Evolutionary conservation across 2,888 invertebrate species (phyloP).

Genomic region (Polydrusus cervinus): DNA sequence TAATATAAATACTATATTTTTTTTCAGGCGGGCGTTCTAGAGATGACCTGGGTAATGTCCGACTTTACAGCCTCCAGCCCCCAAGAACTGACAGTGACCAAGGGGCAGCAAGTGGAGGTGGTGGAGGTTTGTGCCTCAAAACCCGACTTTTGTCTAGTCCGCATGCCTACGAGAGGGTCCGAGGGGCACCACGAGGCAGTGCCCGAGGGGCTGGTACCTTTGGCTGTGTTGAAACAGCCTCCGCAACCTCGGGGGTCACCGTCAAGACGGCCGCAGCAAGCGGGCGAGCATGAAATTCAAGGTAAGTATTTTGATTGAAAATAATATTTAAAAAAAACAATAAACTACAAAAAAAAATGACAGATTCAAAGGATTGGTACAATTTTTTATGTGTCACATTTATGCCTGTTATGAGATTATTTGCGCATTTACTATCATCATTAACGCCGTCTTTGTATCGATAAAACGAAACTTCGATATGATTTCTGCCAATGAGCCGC

Average conservation of each 20-base stretch:
- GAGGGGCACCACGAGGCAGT: conserved; percentile 63
- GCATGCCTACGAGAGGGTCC: conserved; percentile 74
- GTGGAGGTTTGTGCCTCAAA: conserved; percentile 83
- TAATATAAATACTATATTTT: conserved; percentile 36
- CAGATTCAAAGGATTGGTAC: no score
- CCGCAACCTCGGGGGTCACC: conserved; percentile 78
- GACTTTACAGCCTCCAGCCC: conserved; percentile 87
- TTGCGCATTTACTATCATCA: no score
- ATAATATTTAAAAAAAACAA: no score
- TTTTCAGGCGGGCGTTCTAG: conserved; percentile 83
- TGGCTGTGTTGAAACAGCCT: conserved; percentile 84
- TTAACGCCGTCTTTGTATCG: not conserved
- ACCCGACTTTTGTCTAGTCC: conserved; percentile 82
- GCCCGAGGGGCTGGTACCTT: conserved; percentile 88
- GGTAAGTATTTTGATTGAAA: conserved; percentile 44
- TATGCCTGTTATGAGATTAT: no score
- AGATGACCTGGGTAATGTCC: conserved; percentile 93
- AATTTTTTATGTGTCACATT: no score
- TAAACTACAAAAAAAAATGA: no score
- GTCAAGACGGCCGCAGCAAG: conserved; percentile 70
- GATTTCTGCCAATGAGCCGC: not conserved
- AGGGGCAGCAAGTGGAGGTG: conserved; percentile 96
- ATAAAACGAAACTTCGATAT: conserved; percentile 2
- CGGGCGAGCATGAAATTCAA: conserved; percentile 39
- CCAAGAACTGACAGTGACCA: conserved; percentile 87